Base-by-base conservation (phyloP, 2,797 vertebrate genomes). In the Phoeniculus purpureus region DNA sequence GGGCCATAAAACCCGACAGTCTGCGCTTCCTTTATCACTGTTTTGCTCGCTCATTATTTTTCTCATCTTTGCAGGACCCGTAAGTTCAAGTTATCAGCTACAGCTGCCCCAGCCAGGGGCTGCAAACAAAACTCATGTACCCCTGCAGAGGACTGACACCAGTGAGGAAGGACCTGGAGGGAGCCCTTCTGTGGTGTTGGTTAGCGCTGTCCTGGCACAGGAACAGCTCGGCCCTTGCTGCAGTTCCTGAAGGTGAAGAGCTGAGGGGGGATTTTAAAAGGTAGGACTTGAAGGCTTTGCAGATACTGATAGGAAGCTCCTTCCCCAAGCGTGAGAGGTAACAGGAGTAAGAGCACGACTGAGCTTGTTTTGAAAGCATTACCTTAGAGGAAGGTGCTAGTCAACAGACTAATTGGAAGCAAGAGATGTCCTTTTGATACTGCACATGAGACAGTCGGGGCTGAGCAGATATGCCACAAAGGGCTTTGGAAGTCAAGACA, bases 381-480 rank as follows among this genome's bases (percentile, higher is more conserved):
- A 45, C 82, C 80, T 54, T 79, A 62, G 90, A 90, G 84, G 65
- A 94, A 85, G 86, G 55, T 59, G 50, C 70, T 37, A 8, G 37
- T 37, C 37, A 37, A 12, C 8, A 43, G 72, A 85, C 94, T 96
- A 96, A 96, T 96, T 96, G 94, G 90, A 88, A 95, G 90, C 19
- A 7, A 90, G 92, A 20, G 7, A 68, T 93, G 93, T 94, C 95
- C 94, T 96, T 86, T 85, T 90, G 95, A 87, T 94, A 89, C 40
- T 52, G 94, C 92, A 89, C 89, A 85, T 89, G 84, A 94, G 95
- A 96, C 90, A 90, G 89, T 94, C 93, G 93, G 90, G 80, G 75
- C 78, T 80, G 89, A 95, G 86, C 23, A 2, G 92, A 85, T 61
- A 82, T 93, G 93, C 86, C 92, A 89, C 84, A 94, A 93, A 90